Conservation (phyloP, 2,797 vertebrate genomes). For the Hirundo rustica region DNA sequence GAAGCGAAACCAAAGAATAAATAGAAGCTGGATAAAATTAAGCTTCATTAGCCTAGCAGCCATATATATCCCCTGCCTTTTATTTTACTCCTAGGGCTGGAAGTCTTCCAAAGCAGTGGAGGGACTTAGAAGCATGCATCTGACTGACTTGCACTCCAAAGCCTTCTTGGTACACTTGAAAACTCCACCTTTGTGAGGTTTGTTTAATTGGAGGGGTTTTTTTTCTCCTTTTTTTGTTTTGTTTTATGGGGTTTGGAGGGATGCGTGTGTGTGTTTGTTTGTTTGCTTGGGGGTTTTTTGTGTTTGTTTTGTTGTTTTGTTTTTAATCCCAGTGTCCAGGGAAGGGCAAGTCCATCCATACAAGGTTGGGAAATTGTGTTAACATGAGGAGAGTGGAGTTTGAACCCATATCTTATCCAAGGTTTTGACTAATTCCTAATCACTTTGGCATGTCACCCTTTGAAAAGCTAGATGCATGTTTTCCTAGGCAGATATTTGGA, state of each 20-base stretch:
- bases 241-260: neutral
- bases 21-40: neutral
- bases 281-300: neutral
- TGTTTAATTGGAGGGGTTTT: neutral
- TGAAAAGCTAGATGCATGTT: constrained; percentile 11
- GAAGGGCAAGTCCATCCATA: neutral
- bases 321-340: neutral
- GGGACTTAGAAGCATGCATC: neutral
- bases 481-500: constrained; percentile 1
- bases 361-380: neutral
- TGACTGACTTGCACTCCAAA: neutral
- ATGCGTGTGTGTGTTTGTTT: neutral
- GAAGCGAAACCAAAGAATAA: neutral
- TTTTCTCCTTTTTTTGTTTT: neutral
- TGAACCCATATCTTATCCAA: neutral
- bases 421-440: constrained; percentile 4
- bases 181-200: neutral
- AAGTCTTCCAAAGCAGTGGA: neutral
- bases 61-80: neutral
- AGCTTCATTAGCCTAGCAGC: constrained; percentile 3
- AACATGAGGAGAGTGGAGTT: neutral
- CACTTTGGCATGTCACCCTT: neutral
- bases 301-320: neutral
- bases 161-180: neutral
- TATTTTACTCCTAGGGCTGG: neutral